Conservation (phyloP, 2,113 vertebrate genomes). For the Butorides virescens region DNA sequence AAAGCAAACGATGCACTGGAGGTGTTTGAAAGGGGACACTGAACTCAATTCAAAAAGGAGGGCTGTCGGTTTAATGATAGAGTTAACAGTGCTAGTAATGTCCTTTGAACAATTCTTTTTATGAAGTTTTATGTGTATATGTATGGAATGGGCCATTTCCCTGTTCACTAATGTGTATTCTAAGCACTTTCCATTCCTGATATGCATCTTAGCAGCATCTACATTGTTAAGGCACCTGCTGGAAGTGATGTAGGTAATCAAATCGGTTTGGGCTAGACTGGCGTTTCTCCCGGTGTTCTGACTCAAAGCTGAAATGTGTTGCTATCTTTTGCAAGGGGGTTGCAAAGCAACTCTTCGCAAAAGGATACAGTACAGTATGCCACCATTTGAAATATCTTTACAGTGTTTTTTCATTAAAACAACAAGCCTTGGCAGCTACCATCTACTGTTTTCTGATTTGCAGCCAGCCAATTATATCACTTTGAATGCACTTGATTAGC, state of each 20-base stretch:
- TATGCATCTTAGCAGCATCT: neutral
- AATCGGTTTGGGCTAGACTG: neutral
- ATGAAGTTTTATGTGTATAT: neutral
- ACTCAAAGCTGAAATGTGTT: neutral
- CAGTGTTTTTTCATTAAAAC: neutral
- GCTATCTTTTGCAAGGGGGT: slow-evolving; percentile 2
- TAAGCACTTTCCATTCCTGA: neutral
- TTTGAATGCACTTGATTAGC: slow-evolving; percentile 8
- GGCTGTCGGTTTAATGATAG: neutral
- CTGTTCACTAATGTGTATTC: neutral
- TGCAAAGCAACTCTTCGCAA: neutral
- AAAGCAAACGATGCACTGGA: neutral
- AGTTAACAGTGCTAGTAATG: neutral
- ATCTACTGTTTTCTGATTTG: slow-evolving; percentile 26
- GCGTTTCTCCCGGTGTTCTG: neutral
- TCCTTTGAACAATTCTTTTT: neutral
- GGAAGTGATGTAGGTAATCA: neutral
- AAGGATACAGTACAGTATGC: neutral
- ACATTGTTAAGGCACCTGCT: neutral
- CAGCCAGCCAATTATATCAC: neutral
- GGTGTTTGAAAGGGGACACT: neutral
- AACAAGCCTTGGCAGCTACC: slow-evolving; percentile 1
- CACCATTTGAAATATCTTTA: slow-evolving; percentile 9
- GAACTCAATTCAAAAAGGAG: neutral
- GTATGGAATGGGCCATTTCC: neutral